These are phyloP conservation scores for Tipula confusa DNA, from an alignment of 2,888 invertebrate species.

Conservation along the genomic window DNA sequence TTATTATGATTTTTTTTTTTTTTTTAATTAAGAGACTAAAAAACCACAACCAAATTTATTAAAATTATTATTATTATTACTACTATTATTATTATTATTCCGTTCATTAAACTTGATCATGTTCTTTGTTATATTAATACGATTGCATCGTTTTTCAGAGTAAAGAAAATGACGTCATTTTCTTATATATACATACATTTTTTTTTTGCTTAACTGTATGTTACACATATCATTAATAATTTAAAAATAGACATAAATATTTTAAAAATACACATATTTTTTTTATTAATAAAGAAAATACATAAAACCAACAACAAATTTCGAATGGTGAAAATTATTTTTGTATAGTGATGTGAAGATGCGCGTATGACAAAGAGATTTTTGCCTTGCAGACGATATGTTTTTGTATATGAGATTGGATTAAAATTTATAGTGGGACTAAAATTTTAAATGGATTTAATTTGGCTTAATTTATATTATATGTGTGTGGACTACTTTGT, in stretches of 20 bases:
- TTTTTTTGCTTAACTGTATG: slow-evolving; percentile 12
- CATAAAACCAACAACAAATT: slow-evolving; percentile 16
- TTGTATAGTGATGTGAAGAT: not conserved
- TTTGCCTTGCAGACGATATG: not conserved
- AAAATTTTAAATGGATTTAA: not conserved
- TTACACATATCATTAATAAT: slow-evolving; percentile 20
- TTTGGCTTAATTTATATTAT: slow-evolving; percentile 4
- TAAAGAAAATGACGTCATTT: not conserved
- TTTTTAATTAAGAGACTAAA: slow-evolving; percentile 30
- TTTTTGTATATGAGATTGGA: not conserved
- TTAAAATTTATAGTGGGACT: not conserved
- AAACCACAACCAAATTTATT: slow-evolving; percentile 26
- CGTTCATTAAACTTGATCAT: slow-evolving; percentile 30
- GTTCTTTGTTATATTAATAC: not conserved
- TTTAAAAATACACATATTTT: slow-evolving; percentile 25
- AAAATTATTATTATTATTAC: slow-evolving; percentile 3
- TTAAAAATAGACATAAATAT: slow-evolving; percentile 16
- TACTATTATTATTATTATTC: slow-evolving; percentile 4
- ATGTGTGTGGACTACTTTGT: not conserved
- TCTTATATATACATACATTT: not conserved
- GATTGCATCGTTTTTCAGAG: not conserved
- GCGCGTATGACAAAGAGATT: not conserved
- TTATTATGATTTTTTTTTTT: slow-evolving; percentile 29
- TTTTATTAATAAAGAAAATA: slow-evolving; percentile 5
- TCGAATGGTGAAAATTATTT: not conserved